Percentiles rank a stretch among this genome's conserved stretches.
These are phyloP conservation scores for Sebastes variabilis DNA, from an alignment of 2,797 vertebrate species.

Conservation along the genomic window DNA sequence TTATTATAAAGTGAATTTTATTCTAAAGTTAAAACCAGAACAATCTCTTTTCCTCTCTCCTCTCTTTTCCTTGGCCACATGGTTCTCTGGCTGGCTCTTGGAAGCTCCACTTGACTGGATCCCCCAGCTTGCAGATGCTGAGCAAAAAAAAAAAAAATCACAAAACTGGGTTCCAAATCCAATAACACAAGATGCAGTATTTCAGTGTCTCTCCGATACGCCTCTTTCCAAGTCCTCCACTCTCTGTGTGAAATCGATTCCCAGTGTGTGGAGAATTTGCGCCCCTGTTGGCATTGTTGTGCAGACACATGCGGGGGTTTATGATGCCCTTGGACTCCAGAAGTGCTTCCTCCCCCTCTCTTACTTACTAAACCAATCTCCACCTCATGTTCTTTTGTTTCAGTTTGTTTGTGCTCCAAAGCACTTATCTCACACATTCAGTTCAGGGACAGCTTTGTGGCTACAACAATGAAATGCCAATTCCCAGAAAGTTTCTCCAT, in stretches of 20 bases:
- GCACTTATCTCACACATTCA: constrained; percentile 78
- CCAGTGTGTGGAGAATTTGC: constrained; percentile 78
- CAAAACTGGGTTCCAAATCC: constrained; percentile 77
- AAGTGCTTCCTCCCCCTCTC: constrained; percentile 66
- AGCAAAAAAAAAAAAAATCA: constrained; percentile 54
- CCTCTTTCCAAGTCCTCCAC: constrained; percentile 77
- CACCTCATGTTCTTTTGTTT: constrained; percentile 80
- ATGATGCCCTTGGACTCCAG: constrained; percentile 76
- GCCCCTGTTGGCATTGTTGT: constrained; percentile 79
- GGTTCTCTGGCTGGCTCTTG: constrained; percentile 62
- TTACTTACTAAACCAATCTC: constrained; percentile 80
- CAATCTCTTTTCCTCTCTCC: constrained; percentile 65
- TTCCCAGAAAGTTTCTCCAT: constrained; percentile 70
- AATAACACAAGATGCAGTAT: constrained; percentile 81
- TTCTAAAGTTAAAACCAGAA: constrained; percentile 69
- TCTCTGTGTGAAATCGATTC: constrained; percentile 84
- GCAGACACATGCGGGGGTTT: constrained; percentile 76
- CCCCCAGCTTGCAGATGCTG: constrained; percentile 69
- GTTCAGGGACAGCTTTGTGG: constrained; percentile 72
- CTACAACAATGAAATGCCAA: constrained; percentile 71
- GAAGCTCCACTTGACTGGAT: constrained; percentile 66
- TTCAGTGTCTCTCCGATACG: constrained; percentile 74
- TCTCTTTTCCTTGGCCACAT: constrained; percentile 59
- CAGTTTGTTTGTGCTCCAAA: constrained; percentile 73
- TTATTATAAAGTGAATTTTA: constrained; percentile 52